A percentile compares a stretch with the other conserved stretches of the same genome.
Evolutionary conservation across 2,797 vertebrate genomes (phyloP).

Genomic region (Scomberomorus guttatus): DNA sequence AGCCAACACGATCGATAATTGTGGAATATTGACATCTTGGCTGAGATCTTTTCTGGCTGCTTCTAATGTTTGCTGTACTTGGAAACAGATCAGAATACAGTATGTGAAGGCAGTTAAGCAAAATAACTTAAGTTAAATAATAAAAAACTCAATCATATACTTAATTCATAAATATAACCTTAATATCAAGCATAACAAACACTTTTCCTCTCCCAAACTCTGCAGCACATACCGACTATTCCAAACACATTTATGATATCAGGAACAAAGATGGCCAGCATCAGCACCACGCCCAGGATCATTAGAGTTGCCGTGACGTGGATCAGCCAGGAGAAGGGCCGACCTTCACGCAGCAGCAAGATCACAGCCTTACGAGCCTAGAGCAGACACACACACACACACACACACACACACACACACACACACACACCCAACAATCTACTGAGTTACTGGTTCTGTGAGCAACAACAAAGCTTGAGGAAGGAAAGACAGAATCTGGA

Average conservation of each 20-base stretch:
- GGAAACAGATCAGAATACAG: conserved; percentile 8
- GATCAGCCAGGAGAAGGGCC: conserved; percentile 87
- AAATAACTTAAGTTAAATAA: background rate
- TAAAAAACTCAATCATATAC: background rate
- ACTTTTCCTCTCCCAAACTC: background rate
- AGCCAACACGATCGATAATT: conserved; percentile 55
- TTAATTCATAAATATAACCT: background rate
- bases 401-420: background rate
- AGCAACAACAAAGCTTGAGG: no score
- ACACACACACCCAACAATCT: background rate
- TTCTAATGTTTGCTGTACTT: conserved; percentile 21
- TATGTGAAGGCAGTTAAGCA: conserved; percentile 4
- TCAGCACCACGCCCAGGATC: conserved; percentile 88
- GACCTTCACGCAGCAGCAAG: conserved; percentile 86
- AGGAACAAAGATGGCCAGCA: conserved; percentile 93
- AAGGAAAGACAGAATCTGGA: no score
- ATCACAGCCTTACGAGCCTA: conserved; percentile 93
- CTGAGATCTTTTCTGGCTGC: conserved; percentile 25
- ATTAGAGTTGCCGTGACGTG: conserved; percentile 87
- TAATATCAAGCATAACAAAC: background rate
- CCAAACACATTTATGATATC: conserved; percentile 95
- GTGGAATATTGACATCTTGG: conserved; percentile 38
- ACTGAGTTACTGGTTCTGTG: background rate
- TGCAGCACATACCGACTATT: conserved; percentile 89
- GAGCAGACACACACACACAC: conserved; percentile 16